Evolutionary conservation across 35 echinoderm and acorn worm genomes (phyloP).

Genomic region (Holothuria glaberrima): DNA sequence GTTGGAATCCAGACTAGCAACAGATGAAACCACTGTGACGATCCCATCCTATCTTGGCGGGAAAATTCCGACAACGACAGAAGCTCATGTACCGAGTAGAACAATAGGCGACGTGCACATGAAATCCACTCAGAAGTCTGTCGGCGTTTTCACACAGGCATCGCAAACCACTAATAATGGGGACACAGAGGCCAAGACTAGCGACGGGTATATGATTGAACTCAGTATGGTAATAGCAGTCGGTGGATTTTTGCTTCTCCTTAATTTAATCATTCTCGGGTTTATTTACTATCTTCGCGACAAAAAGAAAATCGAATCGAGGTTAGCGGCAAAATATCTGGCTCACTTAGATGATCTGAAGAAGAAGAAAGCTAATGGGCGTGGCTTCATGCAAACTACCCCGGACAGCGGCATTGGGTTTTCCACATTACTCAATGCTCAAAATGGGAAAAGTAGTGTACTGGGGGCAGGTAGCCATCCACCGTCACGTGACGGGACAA

Average conservation of each 20-base stretch:
- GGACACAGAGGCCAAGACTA: not conserved
- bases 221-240: slow-evolving; percentile 84
- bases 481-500: slow-evolving; percentile 40
- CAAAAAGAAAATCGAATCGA: slow-evolving; percentile 78
- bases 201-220: slow-evolving; percentile 67
- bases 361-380: slow-evolving; percentile 60
- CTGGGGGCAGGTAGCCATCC: not conserved
- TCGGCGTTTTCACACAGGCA: too few species aligned
- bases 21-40: slow-evolving; percentile 18
- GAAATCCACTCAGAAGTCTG: not conserved
- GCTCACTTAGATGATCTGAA: slow-evolving; percentile 72
- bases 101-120: too few species aligned
- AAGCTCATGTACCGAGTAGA: too few species aligned
- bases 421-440: slow-evolving; percentile 31
- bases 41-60: not conserved
- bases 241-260: slow-evolving; percentile 76
- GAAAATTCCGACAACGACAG: not conserved
- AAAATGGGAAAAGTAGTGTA: slow-evolving; percentile 13
- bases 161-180: not conserved
- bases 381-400: slow-evolving; percentile 67
- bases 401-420: slow-evolving; percentile 75
- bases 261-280: slow-evolving; percentile 79
- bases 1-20: slow-evolving; percentile 49
- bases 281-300: slow-evolving; percentile 84
- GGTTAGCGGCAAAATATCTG: slow-evolving; percentile 84